Evolutionary conservation across 2,888 invertebrate species (phyloP).

Genomic region (Malacosoma neustria): DNA sequence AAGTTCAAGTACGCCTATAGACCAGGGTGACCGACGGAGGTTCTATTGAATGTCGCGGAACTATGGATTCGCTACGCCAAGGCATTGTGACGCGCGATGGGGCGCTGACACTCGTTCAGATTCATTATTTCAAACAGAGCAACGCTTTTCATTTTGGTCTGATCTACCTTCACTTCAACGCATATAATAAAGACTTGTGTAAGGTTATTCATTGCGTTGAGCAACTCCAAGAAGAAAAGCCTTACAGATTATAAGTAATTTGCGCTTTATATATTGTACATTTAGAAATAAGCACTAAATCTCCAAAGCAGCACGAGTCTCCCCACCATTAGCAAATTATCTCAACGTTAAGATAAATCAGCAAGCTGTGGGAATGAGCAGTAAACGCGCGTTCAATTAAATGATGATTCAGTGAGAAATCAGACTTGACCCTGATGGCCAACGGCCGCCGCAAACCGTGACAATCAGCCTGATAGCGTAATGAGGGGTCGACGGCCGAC

Average conservation of each 20-base stretch:
- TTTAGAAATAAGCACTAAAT: too few relatives aligned
- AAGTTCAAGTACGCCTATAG: neutral
- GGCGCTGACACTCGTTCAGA: neutral
- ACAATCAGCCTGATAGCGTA: slow-evolving; percentile 18
- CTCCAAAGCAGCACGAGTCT: too few relatives aligned
- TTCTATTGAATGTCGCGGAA: neutral
- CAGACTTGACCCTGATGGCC: slow-evolving; percentile 25
- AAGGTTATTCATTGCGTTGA: too few relatives aligned
- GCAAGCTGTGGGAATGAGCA: neutral
- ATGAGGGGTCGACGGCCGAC: slow-evolving; percentile 17
- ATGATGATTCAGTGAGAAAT: slow-evolving; percentile 9
- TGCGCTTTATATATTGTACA: too few relatives aligned
- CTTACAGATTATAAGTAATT: too few relatives aligned
- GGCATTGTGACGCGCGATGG: neutral
- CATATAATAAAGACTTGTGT: too few relatives aligned
- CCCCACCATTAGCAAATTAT: too few relatives aligned
- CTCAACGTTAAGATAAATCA: too few relatives aligned
- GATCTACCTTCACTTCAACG: too few relatives aligned
- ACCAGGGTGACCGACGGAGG: neutral
- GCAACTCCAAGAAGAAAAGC: too few relatives aligned
- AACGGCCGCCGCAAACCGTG: slow-evolving; percentile 13
- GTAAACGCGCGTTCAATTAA: slow-evolving; percentile 15
- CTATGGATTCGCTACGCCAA: neutral
- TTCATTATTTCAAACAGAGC: too few relatives aligned
- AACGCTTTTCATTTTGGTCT: too few relatives aligned